Conservation (phyloP, 2,888 invertebrate genomes). For the Danaus chrysippus region DNA sequence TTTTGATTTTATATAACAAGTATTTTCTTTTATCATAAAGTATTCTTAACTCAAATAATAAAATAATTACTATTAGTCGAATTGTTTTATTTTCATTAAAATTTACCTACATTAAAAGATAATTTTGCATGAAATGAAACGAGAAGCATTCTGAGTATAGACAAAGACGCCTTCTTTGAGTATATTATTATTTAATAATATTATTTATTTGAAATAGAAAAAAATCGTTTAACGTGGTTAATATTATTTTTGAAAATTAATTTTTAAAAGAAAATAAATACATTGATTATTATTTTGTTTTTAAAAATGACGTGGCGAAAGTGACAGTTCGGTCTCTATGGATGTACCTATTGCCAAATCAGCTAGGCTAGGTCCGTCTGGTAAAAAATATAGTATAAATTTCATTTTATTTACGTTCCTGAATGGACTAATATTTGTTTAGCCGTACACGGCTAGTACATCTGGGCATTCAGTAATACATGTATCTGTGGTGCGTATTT, state of each 20-base stretch:
- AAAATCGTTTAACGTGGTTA: not conserved
- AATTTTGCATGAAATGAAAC: conserved; percentile 45
- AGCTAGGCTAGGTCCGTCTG: conserved; percentile 57
- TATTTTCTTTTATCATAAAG: not conserved
- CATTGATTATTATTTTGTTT: conserved; percentile 42
- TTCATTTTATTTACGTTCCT: conserved; percentile 45
- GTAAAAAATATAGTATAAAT: conserved; percentile 32
- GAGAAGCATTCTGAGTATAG: conserved; percentile 42
- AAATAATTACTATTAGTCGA: not conserved
- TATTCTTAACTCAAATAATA: not conserved
- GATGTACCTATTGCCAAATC: conserved; percentile 70
- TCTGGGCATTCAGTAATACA: conserved; percentile 23
- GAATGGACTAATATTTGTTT: conserved; percentile 49
- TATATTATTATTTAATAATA: conserved; percentile 26
- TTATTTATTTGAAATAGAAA: conserved; percentile 9
- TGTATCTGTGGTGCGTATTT: conserved; percentile 23
- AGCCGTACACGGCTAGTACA: conserved; percentile 19
- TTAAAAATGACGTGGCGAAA: conserved; percentile 73
- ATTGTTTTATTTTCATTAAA: conserved; percentile 1
- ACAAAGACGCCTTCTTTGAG: conserved; percentile 50
- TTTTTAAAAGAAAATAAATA: conserved; percentile 7
- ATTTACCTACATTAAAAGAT: not conserved
- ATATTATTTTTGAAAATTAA: conserved; percentile 6
- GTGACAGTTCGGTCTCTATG: conserved; percentile 68
- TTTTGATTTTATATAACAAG: not conserved